A percentile compares a stretch with the other conserved stretches of the same genome.
Evolutionary conservation across 1,140 invertebrate genomes (phyloP).

Genomic region (Macrobrachium rosenbergii): DNA sequence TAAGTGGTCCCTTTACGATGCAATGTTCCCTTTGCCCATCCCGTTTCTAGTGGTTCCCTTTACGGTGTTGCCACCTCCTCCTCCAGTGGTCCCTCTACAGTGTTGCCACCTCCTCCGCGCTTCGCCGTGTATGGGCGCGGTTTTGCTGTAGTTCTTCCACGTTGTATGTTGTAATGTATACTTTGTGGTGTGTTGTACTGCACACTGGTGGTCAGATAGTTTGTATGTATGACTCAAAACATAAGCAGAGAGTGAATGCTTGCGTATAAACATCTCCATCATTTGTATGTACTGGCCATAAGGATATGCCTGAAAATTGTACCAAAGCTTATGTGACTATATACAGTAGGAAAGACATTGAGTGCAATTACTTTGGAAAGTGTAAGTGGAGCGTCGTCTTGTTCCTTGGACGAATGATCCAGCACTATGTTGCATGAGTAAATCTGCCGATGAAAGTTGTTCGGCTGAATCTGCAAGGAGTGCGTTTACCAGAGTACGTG

Average conservation of each 20-base stretch:
- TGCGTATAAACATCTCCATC: not conserved
- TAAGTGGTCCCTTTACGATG: slow-evolving; percentile 32
- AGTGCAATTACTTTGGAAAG: slow-evolving; percentile 28
- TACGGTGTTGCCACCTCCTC: slow-evolving; percentile 44
- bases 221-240: not conserved
- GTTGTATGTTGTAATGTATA: slow-evolving; percentile 58
- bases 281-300: not conserved
- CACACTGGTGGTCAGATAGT: slow-evolving; percentile 30
- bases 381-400: slow-evolving; percentile 35
- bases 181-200: slow-evolving; percentile 48
- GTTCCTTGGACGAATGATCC: too few relatives aligned
- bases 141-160: slow-evolving; percentile 61
- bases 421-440: too few relatives aligned
- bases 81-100: slow-evolving; percentile 61
- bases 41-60: slow-evolving; percentile 11
- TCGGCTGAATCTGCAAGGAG: too few relatives aligned
- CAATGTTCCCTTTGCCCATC: not conserved
- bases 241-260: not conserved
- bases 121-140: slow-evolving; percentile 55
- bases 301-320: too few relatives aligned
- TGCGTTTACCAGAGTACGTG: too few relatives aligned
- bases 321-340: slow-evolving; percentile 29
- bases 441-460: too few relatives aligned
- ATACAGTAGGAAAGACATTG: slow-evolving; percentile 38
- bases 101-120: slow-evolving; percentile 58